Evolutionary conservation across 2,888 invertebrate species (phyloP).

Genomic region (Gari tellinella): DNA sequence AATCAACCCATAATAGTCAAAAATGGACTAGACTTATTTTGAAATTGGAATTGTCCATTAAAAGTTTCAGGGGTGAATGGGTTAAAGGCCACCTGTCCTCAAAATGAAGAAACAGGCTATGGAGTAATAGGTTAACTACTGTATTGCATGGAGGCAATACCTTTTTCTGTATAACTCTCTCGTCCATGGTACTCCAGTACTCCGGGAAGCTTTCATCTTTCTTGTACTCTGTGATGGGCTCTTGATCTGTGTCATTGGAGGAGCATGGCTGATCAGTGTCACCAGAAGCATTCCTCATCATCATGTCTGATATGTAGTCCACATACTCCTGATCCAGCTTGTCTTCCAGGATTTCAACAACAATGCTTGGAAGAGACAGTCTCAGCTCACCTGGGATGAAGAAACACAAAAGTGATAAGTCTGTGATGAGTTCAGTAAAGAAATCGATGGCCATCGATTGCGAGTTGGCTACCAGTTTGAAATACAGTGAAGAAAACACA

Average conservation of each 20-base stretch:
- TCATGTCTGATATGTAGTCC: constrained; percentile 74
- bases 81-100: too few relatives aligned
- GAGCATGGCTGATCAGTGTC: constrained; percentile 4
- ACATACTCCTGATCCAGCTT: constrained; percentile 78
- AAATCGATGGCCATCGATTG: too few relatives aligned
- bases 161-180: constrained; percentile 57
- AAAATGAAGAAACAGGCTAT: too few relatives aligned
- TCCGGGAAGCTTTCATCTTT: constrained; percentile 65
- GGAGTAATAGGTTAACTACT: too few relatives aligned
- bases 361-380: constrained; percentile 78
- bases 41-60: too few relatives aligned
- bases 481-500: too few relatives aligned
- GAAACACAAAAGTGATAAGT: constrained; percentile 1
- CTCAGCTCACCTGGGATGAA: constrained; percentile 75
- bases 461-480: too few relatives aligned
- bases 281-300: constrained; percentile 59
- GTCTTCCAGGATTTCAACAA: constrained; percentile 81
- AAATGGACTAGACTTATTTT: too few relatives aligned
- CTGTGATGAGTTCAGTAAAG: too few relatives aligned
- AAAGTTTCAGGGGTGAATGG: too few relatives aligned
- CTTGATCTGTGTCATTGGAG: too few relatives aligned
- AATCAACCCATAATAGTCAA: too few relatives aligned
- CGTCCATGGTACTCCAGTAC: constrained; percentile 73
- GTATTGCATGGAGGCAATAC: constrained; percentile 20
- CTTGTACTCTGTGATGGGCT: neutral